A percentile compares a stretch with the other conserved stretches of the same genome.
phyloP scores from a whole-genome alignment of 2,797 vertebrate species.

The Spinibarbus caldwelli region DNA sequence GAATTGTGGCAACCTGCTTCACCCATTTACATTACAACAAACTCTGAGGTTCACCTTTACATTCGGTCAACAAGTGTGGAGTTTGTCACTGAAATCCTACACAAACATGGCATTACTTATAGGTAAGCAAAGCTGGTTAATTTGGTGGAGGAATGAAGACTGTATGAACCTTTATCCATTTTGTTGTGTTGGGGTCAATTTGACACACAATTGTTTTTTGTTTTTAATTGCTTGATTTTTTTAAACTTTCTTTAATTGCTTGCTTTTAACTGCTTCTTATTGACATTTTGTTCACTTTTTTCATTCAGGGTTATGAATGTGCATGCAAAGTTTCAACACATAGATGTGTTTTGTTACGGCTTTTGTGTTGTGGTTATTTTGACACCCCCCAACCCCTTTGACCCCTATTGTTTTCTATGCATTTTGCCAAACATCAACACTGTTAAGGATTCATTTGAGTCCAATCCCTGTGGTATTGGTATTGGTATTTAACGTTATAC shows the following conservation, averaged over 20 bases:
- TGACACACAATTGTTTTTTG: too few species aligned
- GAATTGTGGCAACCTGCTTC: constrained; percentile 88
- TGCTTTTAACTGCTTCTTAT: too few species aligned
- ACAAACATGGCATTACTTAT: constrained; percentile 71
- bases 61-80: constrained; percentile 78
- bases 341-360: too few species aligned
- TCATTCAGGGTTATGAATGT: too few species aligned
- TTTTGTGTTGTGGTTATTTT: too few species aligned
- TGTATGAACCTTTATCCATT: neutral
- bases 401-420: too few species aligned
- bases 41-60: constrained; percentile 86
- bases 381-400: too few species aligned
- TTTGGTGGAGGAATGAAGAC: neutral
- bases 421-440: too few species aligned
- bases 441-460: neutral
- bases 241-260: too few species aligned
- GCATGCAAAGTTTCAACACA: too few species aligned
- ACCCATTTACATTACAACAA: constrained; percentile 77
- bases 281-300: too few species aligned
- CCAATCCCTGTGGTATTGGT: neutral
- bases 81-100: constrained; percentile 75
- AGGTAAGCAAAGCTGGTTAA: constrained; percentile 71
- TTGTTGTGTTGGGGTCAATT: neutral
- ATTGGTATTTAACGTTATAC: neutral
- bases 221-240: too few species aligned